Base-by-base conservation (phyloP, 2,888 invertebrate genomes). In the Panzeria rudis region DNA sequence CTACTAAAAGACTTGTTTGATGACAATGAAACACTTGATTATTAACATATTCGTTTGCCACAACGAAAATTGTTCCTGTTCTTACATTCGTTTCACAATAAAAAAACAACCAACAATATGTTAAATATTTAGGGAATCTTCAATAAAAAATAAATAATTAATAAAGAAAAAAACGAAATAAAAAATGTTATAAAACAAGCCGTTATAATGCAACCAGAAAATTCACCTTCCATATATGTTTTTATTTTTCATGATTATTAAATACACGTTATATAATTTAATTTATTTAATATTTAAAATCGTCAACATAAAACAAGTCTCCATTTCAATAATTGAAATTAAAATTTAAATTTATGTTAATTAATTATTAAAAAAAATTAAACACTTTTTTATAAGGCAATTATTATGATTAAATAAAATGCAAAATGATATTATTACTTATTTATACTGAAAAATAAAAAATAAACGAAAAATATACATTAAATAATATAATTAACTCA, bases 151-250 rank as follows among this genome's bases (percentile, higher is more conserved):
- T 23, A 72, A 64, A 64, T 56, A 23, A 77, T 50, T 73, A 72
- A 66, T 50, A 47, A 69, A 54, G 78, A 15, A 8, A 7, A 87
- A 87, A 73, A 72, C 69, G 62, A 83, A 83, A 72, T 47, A 25
- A 9, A 78, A 78, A 75, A 13, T 79, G 87, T 86, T 81, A 79
- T 73, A 41, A 59, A 72, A 81, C 75, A 79, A 72, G 84, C 59
- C 61, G 78, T 86, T 66, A 71, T 59, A 77, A 77, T 23, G 25
- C 25, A 61, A 61, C 35, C 61, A 62, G 9, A 44, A 54, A n/a
- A 35, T 82, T 82, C 86, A 87, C 84, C 84, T 83, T 86, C 86
- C 86, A 87, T 84, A 79, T 83, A 81, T 86, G 86, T 86, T 86
- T 83, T 80, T 64, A 77, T 83, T 85, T 80, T 62, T 80, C 82